Conservation (phyloP, 2,888 invertebrate genomes). For the Protodeltote pygarga region DNA sequence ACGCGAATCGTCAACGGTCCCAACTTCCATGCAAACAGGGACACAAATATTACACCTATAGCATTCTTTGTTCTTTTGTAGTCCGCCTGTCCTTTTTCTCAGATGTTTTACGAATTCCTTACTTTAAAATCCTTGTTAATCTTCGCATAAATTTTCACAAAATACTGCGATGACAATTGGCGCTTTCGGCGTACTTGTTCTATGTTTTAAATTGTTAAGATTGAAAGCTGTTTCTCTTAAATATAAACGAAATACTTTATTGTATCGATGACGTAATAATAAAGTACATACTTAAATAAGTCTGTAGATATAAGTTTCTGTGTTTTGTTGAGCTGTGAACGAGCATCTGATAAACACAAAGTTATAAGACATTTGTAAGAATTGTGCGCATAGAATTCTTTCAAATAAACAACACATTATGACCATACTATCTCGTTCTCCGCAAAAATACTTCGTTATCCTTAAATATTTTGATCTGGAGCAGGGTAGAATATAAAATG, state of each 20-base stretch:
- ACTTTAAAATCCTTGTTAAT: constrained; percentile 45
- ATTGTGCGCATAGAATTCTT: constrained; percentile 17
- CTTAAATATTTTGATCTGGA: constrained; percentile 37
- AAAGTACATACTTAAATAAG: too few species aligned
- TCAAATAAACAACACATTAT: constrained; percentile 18
- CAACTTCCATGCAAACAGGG: constrained; percentile 16
- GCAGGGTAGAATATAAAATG: constrained; percentile 31
- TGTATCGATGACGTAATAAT: not conserved
- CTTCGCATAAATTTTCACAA: constrained; percentile 38
- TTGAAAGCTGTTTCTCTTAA: not conserved
- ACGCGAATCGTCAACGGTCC: constrained; percentile 15
- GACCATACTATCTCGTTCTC: constrained; percentile 26
- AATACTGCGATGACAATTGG: constrained; percentile 34
- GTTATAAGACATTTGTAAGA: too few species aligned
- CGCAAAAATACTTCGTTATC: constrained; percentile 26
- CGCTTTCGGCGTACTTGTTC: constrained; percentile 15
- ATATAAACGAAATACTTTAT: not conserved
- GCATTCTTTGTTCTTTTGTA: constrained; percentile 47
- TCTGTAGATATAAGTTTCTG: too few species aligned
- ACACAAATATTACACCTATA: constrained; percentile 36
- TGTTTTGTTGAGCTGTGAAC: not conserved
- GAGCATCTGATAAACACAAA: too few species aligned
- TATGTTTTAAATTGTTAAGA: constrained; percentile 14
- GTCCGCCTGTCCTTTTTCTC: constrained; percentile 24
- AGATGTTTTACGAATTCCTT: constrained; percentile 32